Conservation (phyloP, 2,113 vertebrate species). For the Stictonetta naevosa region DNA sequence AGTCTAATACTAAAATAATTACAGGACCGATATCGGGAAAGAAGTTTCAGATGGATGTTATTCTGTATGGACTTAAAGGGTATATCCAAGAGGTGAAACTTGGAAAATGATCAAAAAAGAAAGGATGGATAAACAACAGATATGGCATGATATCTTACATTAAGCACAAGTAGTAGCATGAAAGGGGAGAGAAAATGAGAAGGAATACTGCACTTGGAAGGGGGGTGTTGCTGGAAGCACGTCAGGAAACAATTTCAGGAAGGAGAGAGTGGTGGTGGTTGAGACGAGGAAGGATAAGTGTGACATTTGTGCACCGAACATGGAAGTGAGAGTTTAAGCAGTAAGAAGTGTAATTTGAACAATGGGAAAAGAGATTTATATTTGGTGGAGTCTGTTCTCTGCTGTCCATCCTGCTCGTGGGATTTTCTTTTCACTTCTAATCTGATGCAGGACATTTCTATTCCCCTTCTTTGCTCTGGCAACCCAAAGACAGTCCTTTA, state of each 20-base stretch:
- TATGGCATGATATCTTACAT: background rate
- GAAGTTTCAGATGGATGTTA: slow-evolving; percentile 15
- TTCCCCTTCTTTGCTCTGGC: background rate
- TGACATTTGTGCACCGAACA: background rate
- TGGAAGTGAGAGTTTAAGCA: background rate
- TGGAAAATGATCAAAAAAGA: background rate
- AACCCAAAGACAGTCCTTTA: background rate
- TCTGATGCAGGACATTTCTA: background rate
- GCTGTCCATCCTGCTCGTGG: background rate
- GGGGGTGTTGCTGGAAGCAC: background rate
- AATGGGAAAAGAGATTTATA: background rate
- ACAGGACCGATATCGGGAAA: background rate
- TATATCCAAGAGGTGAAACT: background rate
- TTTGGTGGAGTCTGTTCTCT: background rate
- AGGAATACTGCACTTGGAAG: background rate
- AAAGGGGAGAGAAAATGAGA: background rate
- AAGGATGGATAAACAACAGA: background rate
- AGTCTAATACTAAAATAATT: slow-evolving; percentile 48
- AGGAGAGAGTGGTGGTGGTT: background rate
- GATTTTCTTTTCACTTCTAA: background rate
- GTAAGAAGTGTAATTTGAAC: background rate
- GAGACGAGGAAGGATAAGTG: background rate
- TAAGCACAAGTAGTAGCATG: background rate
- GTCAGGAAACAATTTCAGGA: background rate
- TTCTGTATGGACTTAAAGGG: background rate